Base-by-base conservation (phyloP, 2,113 vertebrate species). In the Solea solea region DNA sequence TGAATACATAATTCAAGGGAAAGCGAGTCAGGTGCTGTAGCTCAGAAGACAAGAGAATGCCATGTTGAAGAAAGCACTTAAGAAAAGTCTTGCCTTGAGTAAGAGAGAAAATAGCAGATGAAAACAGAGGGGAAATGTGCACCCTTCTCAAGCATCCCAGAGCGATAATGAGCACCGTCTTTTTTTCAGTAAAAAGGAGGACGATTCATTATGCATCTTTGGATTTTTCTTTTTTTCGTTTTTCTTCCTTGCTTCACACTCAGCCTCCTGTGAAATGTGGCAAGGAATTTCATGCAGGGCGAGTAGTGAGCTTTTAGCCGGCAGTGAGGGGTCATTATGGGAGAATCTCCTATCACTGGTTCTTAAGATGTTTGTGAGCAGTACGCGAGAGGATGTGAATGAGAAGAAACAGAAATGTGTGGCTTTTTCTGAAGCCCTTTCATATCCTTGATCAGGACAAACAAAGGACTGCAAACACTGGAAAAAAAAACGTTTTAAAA, bases 231-330 rank as follows among this genome's bases (percentile, higher is more conserved):
- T 11, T 44, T 44, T 44, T 44, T 44, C 4, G 8, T 48, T 48
- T 13, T 14, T 79, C 66, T 84, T 72, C 57, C 52, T 70, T 49
- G 53, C 64, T 46, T 39, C 6, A 5, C 12, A 3, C 48, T 74
- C 28, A 44, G 4, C 42, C 80, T 70, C 34, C 44, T 69, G 57
- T 10, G 59, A 74, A 70, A 80, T 69, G 69, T 61, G 55, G 60
- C 55, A 12, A 75, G 72, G 74, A 71, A 78, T 79, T 76, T 62
- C 9, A 74, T 8, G 60, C 67, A 63, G 51, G 41, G 69, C 58
- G 54, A 80, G 66, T 62, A 46, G 39, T 67, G 53, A 60, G 74
- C 58, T 55, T 72, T 81, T 83, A 86, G 77, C 76, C 74, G 69
- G 82, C 57, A 51, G 60, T 39, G 58, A 64, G 69, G 59, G n/a